Conservation (phyloP, 2,888 invertebrate species). For the Zeuzera pyrina region DNA sequence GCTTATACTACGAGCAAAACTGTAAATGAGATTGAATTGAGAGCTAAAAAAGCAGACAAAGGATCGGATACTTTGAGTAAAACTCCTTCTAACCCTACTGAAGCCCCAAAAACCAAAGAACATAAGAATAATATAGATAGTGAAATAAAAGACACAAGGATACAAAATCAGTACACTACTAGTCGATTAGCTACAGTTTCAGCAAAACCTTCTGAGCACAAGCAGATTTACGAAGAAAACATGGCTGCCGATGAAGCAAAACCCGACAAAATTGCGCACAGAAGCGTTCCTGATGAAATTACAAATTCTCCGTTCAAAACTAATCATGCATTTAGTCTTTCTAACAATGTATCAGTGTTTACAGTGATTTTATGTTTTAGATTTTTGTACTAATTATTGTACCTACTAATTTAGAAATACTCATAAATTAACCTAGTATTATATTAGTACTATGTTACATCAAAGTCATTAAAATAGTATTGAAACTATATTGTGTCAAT, state of each 20-base stretch:
- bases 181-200: conserved; percentile 55
- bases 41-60: conserved; percentile 13
- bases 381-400: too few relatives aligned
- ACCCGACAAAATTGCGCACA: conserved; percentile 45
- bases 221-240: conserved; percentile 31
- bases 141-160: conserved; percentile 4
- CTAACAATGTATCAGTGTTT: conserved; percentile 25
- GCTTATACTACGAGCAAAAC: conserved; percentile 6
- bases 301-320: conserved; percentile 15
- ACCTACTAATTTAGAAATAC: too few relatives aligned
- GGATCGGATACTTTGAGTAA: conserved; percentile 21
- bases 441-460: conserved; percentile 27
- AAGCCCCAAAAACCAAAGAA: conserved; percentile 10
- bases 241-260: conserved; percentile 62
- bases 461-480: conserved; percentile 61
- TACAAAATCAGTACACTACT: conserved; percentile 36
- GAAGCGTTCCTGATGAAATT: conserved; percentile 36
- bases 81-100: too few relatives aligned
- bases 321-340: conserved; percentile 26
- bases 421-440: conserved; percentile 19
- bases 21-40: neutral
- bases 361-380: conserved; percentile 26
- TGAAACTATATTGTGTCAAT: too few relatives aligned
- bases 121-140: conserved; percentile 11
- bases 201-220: conserved; percentile 44